Percentiles rank a stretch among this genome's conserved stretches.
These are phyloP conservation scores for Cricetomys ansorgei DNA, from an alignment of 2,113 vertebrate genomes.

Conservation along the genomic window DNA sequence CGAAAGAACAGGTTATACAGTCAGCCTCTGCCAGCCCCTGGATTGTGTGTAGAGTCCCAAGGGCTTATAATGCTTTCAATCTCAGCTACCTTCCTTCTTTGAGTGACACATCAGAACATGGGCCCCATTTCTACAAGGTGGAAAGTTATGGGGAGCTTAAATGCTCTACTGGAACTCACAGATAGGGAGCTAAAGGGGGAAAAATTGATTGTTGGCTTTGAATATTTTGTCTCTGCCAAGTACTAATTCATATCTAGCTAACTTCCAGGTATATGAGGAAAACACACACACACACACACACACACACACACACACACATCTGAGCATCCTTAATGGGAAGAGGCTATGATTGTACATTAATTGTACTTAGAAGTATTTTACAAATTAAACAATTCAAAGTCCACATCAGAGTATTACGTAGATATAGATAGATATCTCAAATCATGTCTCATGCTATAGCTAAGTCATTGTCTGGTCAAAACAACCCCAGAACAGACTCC, in stretches of 20 bases:
- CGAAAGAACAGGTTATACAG: not conserved
- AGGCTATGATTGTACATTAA: not conserved
- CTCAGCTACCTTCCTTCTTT: not conserved
- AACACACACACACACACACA: not conserved
- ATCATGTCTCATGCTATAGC: not conserved
- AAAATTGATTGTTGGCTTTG: not conserved
- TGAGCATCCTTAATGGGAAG: not conserved
- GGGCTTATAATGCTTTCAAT: not conserved
- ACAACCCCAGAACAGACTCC: not conserved
- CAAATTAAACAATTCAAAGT: conserved; percentile 11
- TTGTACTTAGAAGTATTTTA: not conserved
- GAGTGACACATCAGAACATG: not conserved
- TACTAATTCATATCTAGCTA: not conserved
- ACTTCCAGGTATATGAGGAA: not conserved
- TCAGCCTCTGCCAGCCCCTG: not conserved
- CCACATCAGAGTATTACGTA: not conserved
- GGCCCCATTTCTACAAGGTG: not conserved
- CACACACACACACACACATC: not conserved
- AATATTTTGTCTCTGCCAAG: not conserved
- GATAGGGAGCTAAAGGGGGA: not conserved
- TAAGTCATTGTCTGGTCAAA: not conserved
- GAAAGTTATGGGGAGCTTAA: not conserved
- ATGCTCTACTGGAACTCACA: not conserved
- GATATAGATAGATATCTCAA: not conserved
- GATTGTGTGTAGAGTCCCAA: not conserved